Conservation (phyloP, 2,888 invertebrate genomes). For the Mythimna lalbum region DNA sequence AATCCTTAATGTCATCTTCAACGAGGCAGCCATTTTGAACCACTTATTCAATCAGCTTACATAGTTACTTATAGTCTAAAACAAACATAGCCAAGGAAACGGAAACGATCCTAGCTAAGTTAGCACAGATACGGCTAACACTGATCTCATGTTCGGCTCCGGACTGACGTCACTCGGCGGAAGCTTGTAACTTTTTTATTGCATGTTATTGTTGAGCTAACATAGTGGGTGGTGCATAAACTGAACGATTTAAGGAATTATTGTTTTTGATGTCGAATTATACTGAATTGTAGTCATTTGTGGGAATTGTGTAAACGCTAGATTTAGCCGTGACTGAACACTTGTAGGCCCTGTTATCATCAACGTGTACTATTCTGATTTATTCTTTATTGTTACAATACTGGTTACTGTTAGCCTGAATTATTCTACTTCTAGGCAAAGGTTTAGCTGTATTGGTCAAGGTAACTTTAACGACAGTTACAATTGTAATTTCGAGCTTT, state of each 20-base stretch:
- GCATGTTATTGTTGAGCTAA: conserved; percentile 61
- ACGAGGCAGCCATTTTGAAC: conserved; percentile 18
- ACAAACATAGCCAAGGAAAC: conserved; percentile 56
- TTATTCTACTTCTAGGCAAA: too few relatives aligned
- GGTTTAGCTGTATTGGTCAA: too few relatives aligned
- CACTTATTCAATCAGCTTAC: conserved; percentile 39
- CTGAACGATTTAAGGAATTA: conserved; percentile 49
- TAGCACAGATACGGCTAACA: conserved; percentile 57
- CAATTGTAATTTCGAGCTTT: background rate
- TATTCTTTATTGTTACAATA: background rate
- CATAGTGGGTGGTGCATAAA: conserved; percentile 53
- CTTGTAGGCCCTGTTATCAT: background rate
- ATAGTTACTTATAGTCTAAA: conserved; percentile 24
- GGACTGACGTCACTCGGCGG: conserved; percentile 57
- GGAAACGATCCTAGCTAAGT: conserved; percentile 59
- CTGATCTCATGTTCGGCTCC: conserved; percentile 55
- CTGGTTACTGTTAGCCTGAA: too few relatives aligned
- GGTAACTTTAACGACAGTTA: too few relatives aligned
- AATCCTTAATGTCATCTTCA: conserved; percentile 10
- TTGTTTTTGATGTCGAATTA: conserved; percentile 43
- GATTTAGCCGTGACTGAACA: background rate
- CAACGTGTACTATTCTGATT: background rate
- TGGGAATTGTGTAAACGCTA: conserved; percentile 8
- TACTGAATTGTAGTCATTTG: conserved; percentile 27
- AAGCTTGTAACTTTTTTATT: conserved; percentile 56